Base-by-base conservation (phyloP, 2,113 vertebrate genomes). In the Cavia aperea region DNA sequence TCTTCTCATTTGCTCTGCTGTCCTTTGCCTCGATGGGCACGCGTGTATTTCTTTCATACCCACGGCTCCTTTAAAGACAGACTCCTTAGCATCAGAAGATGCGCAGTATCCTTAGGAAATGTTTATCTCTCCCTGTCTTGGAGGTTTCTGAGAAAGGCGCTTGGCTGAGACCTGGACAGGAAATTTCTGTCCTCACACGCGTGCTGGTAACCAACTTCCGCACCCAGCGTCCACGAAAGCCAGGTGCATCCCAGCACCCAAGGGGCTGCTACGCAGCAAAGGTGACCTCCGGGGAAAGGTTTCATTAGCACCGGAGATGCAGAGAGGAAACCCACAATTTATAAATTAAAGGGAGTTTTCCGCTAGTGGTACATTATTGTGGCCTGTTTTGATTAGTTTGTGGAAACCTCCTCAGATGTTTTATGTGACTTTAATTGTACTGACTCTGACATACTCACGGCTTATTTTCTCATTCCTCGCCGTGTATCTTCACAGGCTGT, bases 191-290 rank as follows among this genome's bases (percentile, higher is more conserved):
- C 23, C 26, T 2, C 23, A 12, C 0, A 4, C 26, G 11, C 16
- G 0, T 0, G 0, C 3, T 8, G 16, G 65, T 2, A 13, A 29
- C 1, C 14, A 2, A 0, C 2, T 26, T 36, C 21, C 3, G 36
- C 16, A 1, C 16, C 65, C 54, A 0, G 51, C 2, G 21, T 1
- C 7, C 5, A 1, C 4, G 15, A 9, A 18, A 36, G 36, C 23
- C 49, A 15, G 39, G 63, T 13, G 1, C 43, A 7, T 66, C 39
- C 0, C 9, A 12, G 56, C 16, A 39, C 9, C 0, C 1, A 11
- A 23, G 58, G 2, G 5, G 15, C 19, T 3, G 18, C 1, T 0
- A 1, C 26, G 12, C 2, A 1, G 46, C 62, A 16, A 39, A 36
- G 14, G 21, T 0, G 0, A 4, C 13, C 62, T 12, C 7, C 11